Conservation (phyloP, 2,113 vertebrate genomes). For the Cariama cristata region DNA sequence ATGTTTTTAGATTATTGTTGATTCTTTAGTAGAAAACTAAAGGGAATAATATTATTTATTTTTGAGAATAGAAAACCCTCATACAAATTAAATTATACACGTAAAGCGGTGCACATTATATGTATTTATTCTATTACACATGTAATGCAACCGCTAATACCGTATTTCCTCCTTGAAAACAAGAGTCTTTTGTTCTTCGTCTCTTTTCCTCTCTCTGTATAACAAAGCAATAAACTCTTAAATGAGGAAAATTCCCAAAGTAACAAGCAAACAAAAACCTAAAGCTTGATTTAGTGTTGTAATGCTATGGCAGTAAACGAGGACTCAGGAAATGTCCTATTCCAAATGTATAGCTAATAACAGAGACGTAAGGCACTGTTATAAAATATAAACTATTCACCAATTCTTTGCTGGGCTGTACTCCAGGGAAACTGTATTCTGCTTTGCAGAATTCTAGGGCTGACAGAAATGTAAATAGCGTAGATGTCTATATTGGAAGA, state of each 20-base stretch:
- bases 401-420: constrained; percentile 10
- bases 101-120: not conserved
- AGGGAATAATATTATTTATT: not conserved
- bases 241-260: not conserved
- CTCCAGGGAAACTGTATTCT: constrained; percentile 32
- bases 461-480: constrained; percentile 10
- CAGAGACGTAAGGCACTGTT: constrained; percentile 11
- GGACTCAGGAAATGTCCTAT: constrained; percentile 45
- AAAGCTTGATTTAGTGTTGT: constrained; percentile 29
- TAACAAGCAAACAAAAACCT: constrained; percentile 16
- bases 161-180: constrained; percentile 9
- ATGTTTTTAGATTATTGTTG: not conserved
- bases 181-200: not conserved
- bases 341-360: constrained; percentile 32
- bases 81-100: not conserved
- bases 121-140: not conserved
- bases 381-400: constrained; percentile 47
- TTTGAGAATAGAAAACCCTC: not conserved
- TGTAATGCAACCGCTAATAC: not conserved
- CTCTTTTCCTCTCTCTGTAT: not conserved
- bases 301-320: constrained; percentile 21
- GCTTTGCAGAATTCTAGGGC: not conserved
- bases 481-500: constrained; percentile 28
- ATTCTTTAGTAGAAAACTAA: not conserved
- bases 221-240: constrained; percentile 6